A percentile compares a stretch with the other conserved stretches of the same genome.
Conservation (phyloP, 2,888 invertebrate species). For the Leucophenga maculata region DNA sequence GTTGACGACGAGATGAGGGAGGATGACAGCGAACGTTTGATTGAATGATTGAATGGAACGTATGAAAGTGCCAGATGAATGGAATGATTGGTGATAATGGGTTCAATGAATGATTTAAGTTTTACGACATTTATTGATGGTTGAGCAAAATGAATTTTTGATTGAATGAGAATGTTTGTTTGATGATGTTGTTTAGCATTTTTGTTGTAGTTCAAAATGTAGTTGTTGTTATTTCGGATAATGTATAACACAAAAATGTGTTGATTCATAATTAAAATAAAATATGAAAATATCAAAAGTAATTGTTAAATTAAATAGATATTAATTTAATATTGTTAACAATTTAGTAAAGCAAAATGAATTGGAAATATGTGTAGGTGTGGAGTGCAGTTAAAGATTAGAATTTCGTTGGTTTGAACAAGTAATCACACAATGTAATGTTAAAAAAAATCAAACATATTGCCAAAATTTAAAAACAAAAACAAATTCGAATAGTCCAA, state of each 20-base stretch:
- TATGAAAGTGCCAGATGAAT: constrained; percentile 34
- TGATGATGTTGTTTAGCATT: constrained; percentile 26
- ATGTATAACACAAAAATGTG: neutral
- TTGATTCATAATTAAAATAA: neutral
- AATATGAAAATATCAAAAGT: neutral
- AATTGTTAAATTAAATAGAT: no score
- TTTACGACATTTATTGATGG: no score
- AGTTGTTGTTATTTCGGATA: constrained; percentile 32
- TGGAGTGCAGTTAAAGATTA: no score
- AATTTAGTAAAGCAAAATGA: no score
- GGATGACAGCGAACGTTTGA: constrained; percentile 44
- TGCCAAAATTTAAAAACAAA: constrained; percentile 7
- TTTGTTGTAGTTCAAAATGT: constrained; percentile 34
- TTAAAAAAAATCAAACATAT: neutral
- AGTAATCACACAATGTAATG: no score
- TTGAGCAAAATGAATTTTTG: constrained; percentile 15
- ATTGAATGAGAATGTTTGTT: constrained; percentile 34
- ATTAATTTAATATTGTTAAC: no score
- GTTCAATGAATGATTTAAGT: no score
- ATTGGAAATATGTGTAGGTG: no score
- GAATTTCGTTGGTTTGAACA: neutral
- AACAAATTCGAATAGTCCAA: constrained; percentile 28
- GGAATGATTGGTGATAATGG: constrained; percentile 33
- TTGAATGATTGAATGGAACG: constrained; percentile 41
- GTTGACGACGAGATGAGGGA: neutral